These are phyloP conservation scores for Bothrops jararaca DNA, from an alignment of 2,113 vertebrate genomes.

Conservation along the genomic window DNA sequence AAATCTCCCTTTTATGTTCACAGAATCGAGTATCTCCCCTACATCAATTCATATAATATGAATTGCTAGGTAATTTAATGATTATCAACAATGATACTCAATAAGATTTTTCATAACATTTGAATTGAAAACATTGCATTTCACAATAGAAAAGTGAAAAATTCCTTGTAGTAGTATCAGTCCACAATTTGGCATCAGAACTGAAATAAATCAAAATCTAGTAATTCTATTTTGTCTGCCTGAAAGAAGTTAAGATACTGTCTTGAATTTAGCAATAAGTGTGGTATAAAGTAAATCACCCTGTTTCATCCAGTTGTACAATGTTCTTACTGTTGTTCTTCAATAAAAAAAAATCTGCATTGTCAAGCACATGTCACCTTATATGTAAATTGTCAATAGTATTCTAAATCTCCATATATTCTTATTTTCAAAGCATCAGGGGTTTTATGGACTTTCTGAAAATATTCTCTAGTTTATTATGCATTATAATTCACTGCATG, in stretches of 20 bases:
- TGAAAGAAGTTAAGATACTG: neutral
- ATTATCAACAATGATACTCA: neutral
- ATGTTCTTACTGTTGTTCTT: no score
- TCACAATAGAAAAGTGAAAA: neutral
- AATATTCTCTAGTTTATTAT: neutral
- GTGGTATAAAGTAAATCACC: neutral
- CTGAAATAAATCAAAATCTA: neutral
- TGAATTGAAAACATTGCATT: neutral
- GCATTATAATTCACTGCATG: neutral
- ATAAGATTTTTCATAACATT: neutral
- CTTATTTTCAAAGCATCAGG: neutral
- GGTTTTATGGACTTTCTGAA: neutral
- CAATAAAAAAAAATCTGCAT: neutral
- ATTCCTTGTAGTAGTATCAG: neutral
- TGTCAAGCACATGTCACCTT: neutral
- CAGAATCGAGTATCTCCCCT: neutral
- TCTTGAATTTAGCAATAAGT: neutral
- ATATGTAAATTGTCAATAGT: neutral
- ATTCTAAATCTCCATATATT: neutral
- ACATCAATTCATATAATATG: neutral
- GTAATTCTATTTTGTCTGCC: neutral
- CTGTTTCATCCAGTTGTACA: neutral
- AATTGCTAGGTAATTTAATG: neutral
- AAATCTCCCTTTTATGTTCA: neutral
- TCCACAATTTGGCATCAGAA: neutral